Conservation (phyloP, 2,797 vertebrate genomes). For the Pseudochirops corinnae region DNA sequence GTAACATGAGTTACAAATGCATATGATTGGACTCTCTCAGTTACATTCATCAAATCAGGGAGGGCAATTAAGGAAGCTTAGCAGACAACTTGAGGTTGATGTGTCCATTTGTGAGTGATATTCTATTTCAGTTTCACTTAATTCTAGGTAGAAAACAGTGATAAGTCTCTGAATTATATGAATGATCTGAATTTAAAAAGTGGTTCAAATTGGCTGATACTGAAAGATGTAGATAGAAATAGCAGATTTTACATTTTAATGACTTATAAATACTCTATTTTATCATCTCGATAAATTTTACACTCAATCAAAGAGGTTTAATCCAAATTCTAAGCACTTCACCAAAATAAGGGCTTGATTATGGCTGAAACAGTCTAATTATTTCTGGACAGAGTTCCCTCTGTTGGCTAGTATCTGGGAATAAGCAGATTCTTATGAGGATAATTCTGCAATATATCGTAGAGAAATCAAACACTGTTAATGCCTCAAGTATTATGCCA, state of each 20-base stretch:
- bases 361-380: neutral
- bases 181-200: neutral
- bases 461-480: neutral
- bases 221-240: neutral
- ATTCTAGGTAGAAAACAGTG: neutral
- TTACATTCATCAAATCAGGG: neutral
- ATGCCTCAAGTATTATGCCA: neutral
- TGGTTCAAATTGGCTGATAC: neutral
- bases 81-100: too few species aligned
- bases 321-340: neutral
- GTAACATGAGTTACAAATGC: neutral
- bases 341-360: neutral
- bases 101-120: too few species aligned
- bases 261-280: neutral
- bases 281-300: neutral
- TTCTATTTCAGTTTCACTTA: too few species aligned
- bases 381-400: neutral
- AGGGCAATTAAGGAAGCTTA: neutral
- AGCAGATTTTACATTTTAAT: neutral
- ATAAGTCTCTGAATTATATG: neutral
- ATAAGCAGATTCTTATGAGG: neutral
- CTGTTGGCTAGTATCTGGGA: neutral
- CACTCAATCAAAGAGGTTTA: neutral
- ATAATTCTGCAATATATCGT: neutral
- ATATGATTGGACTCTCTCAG: neutral